Conservation (phyloP, 2,113 vertebrate species). For the Labeo rohita region DNA sequence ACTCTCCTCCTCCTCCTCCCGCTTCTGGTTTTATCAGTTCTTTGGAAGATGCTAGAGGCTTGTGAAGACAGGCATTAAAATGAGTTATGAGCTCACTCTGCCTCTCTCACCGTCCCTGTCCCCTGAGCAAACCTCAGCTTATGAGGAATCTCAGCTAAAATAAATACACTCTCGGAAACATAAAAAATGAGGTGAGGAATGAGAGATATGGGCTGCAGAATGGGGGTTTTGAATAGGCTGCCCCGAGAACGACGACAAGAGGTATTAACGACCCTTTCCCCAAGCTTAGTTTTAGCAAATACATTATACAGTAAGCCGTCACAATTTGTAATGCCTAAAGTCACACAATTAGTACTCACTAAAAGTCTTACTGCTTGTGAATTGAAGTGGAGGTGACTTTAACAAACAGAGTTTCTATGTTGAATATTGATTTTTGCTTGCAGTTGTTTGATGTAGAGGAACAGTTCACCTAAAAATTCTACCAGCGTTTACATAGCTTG, state of each 20-base stretch:
- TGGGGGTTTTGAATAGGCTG: neutral
- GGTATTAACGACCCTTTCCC: neutral
- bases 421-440: neutral
- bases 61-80: slow-evolving; percentile 57
- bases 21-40: slow-evolving; percentile 39
- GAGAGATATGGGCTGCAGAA: slow-evolving; percentile 10
- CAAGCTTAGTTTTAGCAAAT: slow-evolving; percentile 1
- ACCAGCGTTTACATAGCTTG: neutral
- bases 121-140: slow-evolving; percentile 61
- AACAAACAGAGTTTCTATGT: neutral
- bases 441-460: neutral
- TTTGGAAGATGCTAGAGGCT: slow-evolving; percentile 52
- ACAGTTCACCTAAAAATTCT: neutral
- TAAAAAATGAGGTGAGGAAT: slow-evolving; percentile 46
- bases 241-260: neutral
- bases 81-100: slow-evolving; percentile 60
- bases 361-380: neutral
- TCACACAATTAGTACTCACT: neutral
- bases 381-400: neutral
- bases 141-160: slow-evolving; percentile 60
- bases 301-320: neutral
- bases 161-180: slow-evolving; percentile 62
- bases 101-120: slow-evolving; percentile 49
- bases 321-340: slow-evolving; percentile 7
- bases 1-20: neutral